Base-by-base conservation (phyloP, 2,797 vertebrate species). In the Cossypha polioptera region DNA sequence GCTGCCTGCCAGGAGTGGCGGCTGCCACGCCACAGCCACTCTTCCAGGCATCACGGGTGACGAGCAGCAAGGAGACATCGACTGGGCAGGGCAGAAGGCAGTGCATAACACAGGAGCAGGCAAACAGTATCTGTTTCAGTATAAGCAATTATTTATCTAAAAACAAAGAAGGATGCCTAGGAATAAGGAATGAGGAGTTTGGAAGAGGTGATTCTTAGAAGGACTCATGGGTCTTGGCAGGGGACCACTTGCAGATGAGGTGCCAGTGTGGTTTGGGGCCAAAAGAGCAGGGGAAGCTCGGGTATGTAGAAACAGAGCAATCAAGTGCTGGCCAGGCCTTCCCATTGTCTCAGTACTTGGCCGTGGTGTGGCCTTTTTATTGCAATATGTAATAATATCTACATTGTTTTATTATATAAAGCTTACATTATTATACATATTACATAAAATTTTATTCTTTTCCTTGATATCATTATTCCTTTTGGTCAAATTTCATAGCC, bases 21-120 rank as follows among this genome's bases (percentile, higher is more conserved):
- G 78, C 94, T 95, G 95, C 92, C 28, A 54, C 31, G 8, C 94
- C 78, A 83, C 92, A 86, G 75, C 68, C 40, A 19, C 91, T 54
- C 91, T 87, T 77, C 57, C 54, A 86, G 74, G 47, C 69, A 0
- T 43, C 36, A 3, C 90, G 92, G 95, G 95, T 92, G 95, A 96
- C n/a, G 59, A 91, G 62, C 75, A 90, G 93, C 95, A 83, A 36
- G 75, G 91, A 77, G 50, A 57, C 68, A 54, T 58, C 61, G 11
- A 15, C 92, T 42, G 51, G 63, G 74, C 61, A 35, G 73, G 69
- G 87, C 94, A 93, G 67, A 42, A 67, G 4, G 21, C 14, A 13
- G 61, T 1, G 10, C 67, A 1, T 35, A 67, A 57, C 81, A 65
- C 45, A 18, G 75, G 53, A 87, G 68, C 33, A 50, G 38, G 42